Evolutionary conservation across 2,888 invertebrate species (phyloP).

Genomic region (Netelia inedita): DNA sequence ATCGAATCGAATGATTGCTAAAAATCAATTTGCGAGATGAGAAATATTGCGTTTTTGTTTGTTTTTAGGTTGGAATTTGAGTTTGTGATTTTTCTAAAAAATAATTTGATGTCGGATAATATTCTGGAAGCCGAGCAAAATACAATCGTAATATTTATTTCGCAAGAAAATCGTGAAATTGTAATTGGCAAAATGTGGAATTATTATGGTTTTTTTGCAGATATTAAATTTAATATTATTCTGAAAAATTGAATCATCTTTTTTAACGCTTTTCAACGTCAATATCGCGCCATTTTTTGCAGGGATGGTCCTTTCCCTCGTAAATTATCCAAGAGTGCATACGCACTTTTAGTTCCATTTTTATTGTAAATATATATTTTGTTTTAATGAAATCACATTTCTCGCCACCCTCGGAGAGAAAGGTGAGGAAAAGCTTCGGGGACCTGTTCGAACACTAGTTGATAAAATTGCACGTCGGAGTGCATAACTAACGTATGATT

Average conservation of each 20-base stretch:
- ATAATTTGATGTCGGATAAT: too few species aligned
- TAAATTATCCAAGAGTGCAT: not conserved
- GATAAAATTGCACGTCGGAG: constrained; percentile 8
- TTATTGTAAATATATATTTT: not conserved
- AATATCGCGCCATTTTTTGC: not conserved
- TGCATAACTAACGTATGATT: constrained; percentile 8
- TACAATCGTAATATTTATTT: too few species aligned
- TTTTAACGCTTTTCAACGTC: not conserved
- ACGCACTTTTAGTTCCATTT: not conserved
- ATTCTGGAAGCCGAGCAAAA: too few species aligned
- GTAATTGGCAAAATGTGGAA: too few species aligned
- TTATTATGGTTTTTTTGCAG: too few species aligned
- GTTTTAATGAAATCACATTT: not conserved
- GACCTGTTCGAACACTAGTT: constrained; percentile 39
- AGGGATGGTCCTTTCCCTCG: constrained; percentile 44
- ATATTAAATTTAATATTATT: too few species aligned
- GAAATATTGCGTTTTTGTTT: too few species aligned
- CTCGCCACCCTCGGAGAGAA: constrained; percentile 48
- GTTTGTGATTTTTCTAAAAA: too few species aligned
- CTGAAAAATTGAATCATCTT: constrained; percentile 10
- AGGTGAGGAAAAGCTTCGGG: constrained; percentile 52
- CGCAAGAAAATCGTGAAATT: too few species aligned
- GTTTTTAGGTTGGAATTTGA: too few species aligned
- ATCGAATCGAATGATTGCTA: too few species aligned
- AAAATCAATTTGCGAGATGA: too few species aligned